Base-by-base conservation (phyloP, 1,140 invertebrate species). In the Pseudomyrmex concolor region DNA sequence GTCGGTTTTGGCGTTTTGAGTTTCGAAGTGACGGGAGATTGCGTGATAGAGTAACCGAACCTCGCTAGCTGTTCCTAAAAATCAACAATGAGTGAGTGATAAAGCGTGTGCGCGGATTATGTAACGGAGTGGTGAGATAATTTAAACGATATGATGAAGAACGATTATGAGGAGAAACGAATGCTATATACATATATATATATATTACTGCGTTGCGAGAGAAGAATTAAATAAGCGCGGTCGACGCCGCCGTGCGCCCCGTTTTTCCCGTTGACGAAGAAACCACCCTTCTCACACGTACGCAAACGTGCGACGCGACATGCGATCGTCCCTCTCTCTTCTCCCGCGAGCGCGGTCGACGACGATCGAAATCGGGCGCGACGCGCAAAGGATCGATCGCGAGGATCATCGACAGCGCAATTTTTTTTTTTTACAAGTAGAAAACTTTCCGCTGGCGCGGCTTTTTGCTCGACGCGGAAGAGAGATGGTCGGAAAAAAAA, bases 31-130 rank as follows among this genome's bases (percentile, higher is more conserved):
- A 91, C 91, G 89, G 90, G 90, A 93, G 91, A 93, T 93, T 93
- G 92, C 92, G 93, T 94, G 93, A 94, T 94, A 94, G 93, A 93
- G 92, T 93, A 92, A 94, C 93, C 92, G 92, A 94, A 93, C 93
- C 93, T 93, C 93, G 93, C 93, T 94, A 94, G 93, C 92, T 94
- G 93, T 94, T 94, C 93, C 93, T 94, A 94, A 89, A 80, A 94
- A 93, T 93, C 91, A 93, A 94, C 91, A 93, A 94, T 93, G 93
- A 92, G 92, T 94, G 93, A 93, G 91, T 94, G 93, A 93, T 93
- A 92, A 34, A 92, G 91, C 73, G 90, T 91, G 90, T 91, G 91
- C 91, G 91, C 88, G 91, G 84, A 91, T 88, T 88, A 86, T 90
- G 88, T 91, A 91, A 93, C 50, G 84, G 91, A 77, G 86, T 91